These are phyloP conservation scores for Rafetus swinhoei DNA, from an alignment of 2,113 vertebrate genomes.

Conservation along the genomic window DNA sequence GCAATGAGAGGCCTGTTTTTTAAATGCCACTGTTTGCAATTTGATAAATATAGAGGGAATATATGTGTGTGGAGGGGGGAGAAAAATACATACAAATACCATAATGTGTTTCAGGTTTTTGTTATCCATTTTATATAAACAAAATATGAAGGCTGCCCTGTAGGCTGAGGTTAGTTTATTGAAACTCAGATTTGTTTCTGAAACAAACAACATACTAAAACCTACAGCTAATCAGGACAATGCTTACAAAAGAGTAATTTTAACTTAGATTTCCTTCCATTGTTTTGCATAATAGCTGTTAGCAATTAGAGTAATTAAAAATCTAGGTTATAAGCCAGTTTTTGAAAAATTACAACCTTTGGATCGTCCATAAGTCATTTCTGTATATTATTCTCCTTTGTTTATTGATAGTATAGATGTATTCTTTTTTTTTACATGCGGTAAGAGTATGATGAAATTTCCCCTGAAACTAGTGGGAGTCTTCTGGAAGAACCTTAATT, in stretches of 20 bases:
- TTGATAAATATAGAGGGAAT: not conserved
- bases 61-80: not conserved
- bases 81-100: not conserved
- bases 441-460: not conserved
- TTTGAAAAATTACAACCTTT: conserved; percentile 1
- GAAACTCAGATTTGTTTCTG: conserved; percentile 13
- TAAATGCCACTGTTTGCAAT: conserved; percentile 22
- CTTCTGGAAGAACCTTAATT: conserved; percentile 25
- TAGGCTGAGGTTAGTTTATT: not conserved
- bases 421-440: not conserved
- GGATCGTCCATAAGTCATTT: conserved; percentile 21
- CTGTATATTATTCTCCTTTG: conserved; percentile 29
- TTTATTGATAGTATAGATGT: not conserved
- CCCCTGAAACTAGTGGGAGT: conserved; percentile 8
- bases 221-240: conserved; percentile 27
- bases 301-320: conserved; percentile 4
- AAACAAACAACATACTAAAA: not conserved
- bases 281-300: conserved; percentile 32
- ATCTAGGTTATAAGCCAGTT: conserved; percentile 1
- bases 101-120: conserved; percentile 1
- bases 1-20: conserved; percentile 10
- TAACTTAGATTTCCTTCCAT: conserved; percentile 38
- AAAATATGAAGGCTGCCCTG: not conserved
- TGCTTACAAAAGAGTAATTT: not conserved
- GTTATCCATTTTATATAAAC: conserved; percentile 13